These are phyloP conservation scores for Conus canariensis DNA, from an alignment of 2,888 invertebrate genomes.

Conservation along the genomic window DNA sequence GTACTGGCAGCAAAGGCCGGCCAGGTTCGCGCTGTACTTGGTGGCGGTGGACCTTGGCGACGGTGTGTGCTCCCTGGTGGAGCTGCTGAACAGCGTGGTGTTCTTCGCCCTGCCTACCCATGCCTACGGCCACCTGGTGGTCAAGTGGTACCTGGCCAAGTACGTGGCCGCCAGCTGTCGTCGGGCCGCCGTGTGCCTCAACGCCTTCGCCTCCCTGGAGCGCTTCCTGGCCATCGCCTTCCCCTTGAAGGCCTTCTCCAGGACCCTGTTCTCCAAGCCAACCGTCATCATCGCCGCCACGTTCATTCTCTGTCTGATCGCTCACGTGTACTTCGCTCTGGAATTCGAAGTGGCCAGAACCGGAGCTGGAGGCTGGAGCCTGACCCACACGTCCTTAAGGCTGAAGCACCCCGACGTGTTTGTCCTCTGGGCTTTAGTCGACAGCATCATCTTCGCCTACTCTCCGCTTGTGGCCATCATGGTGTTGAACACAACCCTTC, in stretches of 20 bases:
- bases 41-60: constrained; percentile 30
- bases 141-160: constrained; percentile 26
- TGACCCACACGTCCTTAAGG: background rate
- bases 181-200: constrained; percentile 9
- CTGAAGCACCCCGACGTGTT: background rate
- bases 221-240: constrained; percentile 29
- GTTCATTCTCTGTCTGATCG: background rate
- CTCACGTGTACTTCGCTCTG: background rate
- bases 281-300: background rate
- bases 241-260: constrained; percentile 19
- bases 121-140: background rate
- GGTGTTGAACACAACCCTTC: constrained; percentile 1
- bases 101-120: background rate
- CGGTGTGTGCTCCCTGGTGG: background rate
- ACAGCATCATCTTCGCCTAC: constrained; percentile 12
- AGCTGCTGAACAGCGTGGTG: constrained; percentile 10
- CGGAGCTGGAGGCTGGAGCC: background rate
- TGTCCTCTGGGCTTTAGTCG: background rate
- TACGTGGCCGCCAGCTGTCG: constrained; percentile 17
- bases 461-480: constrained; percentile 13
- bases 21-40: constrained; percentile 2
- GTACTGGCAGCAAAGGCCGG: constrained; percentile 32
- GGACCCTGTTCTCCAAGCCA: background rate
- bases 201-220: constrained; percentile 26
- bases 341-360: background rate